Base-by-base conservation (phyloP, 2,113 vertebrate genomes). In the Cyrtonyx montezumae region DNA sequence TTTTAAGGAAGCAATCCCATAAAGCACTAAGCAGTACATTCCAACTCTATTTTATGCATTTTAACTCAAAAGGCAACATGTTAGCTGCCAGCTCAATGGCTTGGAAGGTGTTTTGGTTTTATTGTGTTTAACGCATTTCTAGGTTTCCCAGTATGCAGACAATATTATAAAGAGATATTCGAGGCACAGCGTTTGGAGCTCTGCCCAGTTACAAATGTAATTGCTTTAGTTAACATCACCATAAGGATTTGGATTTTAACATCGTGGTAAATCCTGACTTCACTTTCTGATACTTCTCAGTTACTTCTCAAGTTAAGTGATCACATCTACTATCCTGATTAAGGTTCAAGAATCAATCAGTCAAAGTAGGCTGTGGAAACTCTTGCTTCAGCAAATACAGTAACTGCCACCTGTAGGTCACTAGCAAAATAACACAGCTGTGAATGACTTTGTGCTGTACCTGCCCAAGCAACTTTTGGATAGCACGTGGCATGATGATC, bases 311-410 rank as follows among this genome's bases (percentile, higher is more conserved):
- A 79, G 8, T 13, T 37, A 65, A 56, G 46, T 5, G 13, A 42
- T 1, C 0, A 0, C 19, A 76, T 2, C 3, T 45, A 19, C 61
- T 13, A 18, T 23, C 65, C 1, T 3, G 11, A 63, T 73, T 79
- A 81, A 81, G 9, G 49, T 46, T 73, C 9, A 78, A 30, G 12
- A 59, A 58, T 45, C 19, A 3, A 1, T 4, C 36, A 15, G 40
- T n/a, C 14, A 79, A 37, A 61, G 45, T 34, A 55, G 20, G 37
- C 9, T 0, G 2, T 12, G 19, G 13, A 68, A n/a, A 20, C 0
- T 4, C 5, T n/a, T 43, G 22, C 11, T 65, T 5, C 42, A 25
- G 43, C 9, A 16, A 43, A 28, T 43, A 36, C 16, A 67, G 6
- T 1, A 2, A 5, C 13, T 84, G 88, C 69, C 36, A 46, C 37